Conservation (phyloP, 2,888 invertebrate species). For the Limenitis camilla region DNA sequence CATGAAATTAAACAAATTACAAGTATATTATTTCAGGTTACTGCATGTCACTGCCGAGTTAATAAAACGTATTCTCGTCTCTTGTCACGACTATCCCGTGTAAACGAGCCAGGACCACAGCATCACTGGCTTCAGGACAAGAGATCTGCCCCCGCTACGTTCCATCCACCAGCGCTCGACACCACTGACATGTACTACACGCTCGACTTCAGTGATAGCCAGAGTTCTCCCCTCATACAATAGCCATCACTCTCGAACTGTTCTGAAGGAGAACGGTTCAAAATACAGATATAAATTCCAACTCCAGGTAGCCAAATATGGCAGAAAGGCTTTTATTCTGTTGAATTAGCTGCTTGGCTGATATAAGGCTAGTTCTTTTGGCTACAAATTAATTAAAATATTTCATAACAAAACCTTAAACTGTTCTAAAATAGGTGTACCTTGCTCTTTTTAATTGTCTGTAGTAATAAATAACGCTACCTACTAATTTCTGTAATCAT, state of each 20-base stretch:
- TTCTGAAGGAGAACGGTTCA: conserved; percentile 69
- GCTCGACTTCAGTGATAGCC: conserved; percentile 84
- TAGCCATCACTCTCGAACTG: conserved; percentile 71
- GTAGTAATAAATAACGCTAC: too few relatives aligned
- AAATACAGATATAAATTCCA: conserved; percentile 51
- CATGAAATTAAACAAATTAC: too few relatives aligned
- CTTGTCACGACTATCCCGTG: conserved; percentile 71
- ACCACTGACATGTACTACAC: conserved; percentile 86
- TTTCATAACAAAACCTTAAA: too few relatives aligned
- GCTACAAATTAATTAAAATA: too few relatives aligned
- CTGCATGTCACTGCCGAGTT: conserved; percentile 85
- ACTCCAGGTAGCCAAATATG: background rate
- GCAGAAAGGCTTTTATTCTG: too few relatives aligned
- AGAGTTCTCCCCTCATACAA: conserved; percentile 84
- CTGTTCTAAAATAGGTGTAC: too few relatives aligned
- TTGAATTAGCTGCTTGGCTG: too few relatives aligned
- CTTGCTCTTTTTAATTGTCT: too few relatives aligned
- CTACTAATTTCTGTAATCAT: too few relatives aligned
- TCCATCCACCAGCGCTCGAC: conserved; percentile 67
- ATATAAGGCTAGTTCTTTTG: too few relatives aligned
- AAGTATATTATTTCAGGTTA: conserved; percentile 68
- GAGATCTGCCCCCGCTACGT: conserved; percentile 42
- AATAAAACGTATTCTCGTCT: conserved; percentile 83
- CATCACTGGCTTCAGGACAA: conserved; percentile 78
- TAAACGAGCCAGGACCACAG: conserved; percentile 46